These are phyloP conservation scores for Chrysodeixis includens DNA, from an alignment of 2,888 invertebrate genomes.

Conservation along the genomic window DNA sequence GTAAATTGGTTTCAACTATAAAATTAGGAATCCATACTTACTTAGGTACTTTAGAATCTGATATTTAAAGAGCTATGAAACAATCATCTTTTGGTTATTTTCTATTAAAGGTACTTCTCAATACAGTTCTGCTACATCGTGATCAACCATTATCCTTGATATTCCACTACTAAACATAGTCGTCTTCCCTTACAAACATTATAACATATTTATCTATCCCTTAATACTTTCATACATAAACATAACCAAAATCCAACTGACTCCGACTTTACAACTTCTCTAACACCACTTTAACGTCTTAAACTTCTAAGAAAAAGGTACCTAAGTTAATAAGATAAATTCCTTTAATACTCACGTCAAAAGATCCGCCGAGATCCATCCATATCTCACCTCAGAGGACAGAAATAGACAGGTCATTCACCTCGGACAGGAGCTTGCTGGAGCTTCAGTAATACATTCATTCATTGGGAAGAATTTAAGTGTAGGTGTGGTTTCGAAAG, in stretches of 20 bases:
- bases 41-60: no score
- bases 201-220: no score
- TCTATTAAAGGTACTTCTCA: no score
- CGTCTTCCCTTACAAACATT: no score
- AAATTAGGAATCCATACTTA: no score
- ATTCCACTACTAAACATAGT: no score
- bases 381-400: conserved; percentile 60
- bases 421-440: conserved; percentile 36
- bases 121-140: no score
- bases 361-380: conserved; percentile 37
- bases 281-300: neutral
- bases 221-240: no score
- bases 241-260: neutral
- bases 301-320: conserved; percentile 20
- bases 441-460: conserved; percentile 42
- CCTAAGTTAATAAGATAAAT: conserved; percentile 26
- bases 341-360: conserved; percentile 46
- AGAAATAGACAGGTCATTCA: conserved; percentile 61
- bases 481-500: conserved; percentile 1
- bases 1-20: no score
- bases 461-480: conserved; percentile 33
- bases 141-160: no score
- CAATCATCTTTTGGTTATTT: no score
- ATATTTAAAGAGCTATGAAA: no score
- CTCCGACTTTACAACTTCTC: neutral